Evolutionary conservation across 2,888 invertebrate genomes (phyloP).

Genomic region (Ditula angustiorana): DNA sequence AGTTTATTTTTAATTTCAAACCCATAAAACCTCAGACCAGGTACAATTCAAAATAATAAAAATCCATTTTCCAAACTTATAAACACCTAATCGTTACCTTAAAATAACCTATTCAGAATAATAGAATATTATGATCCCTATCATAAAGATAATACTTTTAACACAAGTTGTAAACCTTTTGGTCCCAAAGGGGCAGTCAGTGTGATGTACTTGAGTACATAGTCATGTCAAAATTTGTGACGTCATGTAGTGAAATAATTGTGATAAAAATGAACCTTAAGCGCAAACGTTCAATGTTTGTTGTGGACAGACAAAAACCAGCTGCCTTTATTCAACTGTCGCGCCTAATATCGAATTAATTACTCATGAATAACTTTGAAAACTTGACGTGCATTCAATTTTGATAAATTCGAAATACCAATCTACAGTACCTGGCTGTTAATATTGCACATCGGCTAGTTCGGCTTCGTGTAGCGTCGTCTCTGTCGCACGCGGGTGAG

Average conservation of each 20-base stretch:
- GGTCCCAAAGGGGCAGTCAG: conserved; percentile 11
- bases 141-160: conserved; percentile 14
- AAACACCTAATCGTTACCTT: background rate
- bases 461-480: no score
- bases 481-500: no score
- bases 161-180: conserved; percentile 4
- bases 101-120: conserved; percentile 17
- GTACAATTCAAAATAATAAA: background rate
- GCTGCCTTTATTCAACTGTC: background rate
- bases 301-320: background rate
- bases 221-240: conserved; percentile 22
- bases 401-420: no score
- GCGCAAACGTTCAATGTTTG: no score
- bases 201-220: conserved; percentile 12
- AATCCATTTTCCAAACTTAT: background rate
- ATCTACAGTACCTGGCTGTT: no score
- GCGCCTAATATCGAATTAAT: background rate
- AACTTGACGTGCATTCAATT: background rate
- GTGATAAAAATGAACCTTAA: no score
- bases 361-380: background rate
- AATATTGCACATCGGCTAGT: no score
- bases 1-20: background rate
- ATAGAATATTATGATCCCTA: conserved; percentile 10
- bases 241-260: conserved; percentile 8
- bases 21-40: background rate